These are phyloP conservation scores for Anolis carolinensis DNA, from an alignment of 2,113 vertebrate species.

Conservation along the genomic window DNA sequence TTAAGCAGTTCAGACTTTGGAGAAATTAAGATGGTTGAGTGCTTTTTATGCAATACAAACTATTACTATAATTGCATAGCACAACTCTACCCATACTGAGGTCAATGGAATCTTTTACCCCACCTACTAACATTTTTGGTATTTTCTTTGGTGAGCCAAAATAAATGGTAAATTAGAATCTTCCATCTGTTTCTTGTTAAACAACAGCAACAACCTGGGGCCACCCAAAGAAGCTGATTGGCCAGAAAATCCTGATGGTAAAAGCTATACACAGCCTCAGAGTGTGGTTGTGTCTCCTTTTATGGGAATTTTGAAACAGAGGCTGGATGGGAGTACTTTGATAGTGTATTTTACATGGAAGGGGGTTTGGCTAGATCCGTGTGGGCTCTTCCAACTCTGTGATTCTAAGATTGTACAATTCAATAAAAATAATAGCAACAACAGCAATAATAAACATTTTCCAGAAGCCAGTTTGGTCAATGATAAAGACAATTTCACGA, in stretches of 20 bases:
- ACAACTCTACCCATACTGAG: background rate
- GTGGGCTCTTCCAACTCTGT: no score
- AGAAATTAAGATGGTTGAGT: background rate
- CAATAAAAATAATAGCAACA: no score
- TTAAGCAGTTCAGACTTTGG: background rate
- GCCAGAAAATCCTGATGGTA: background rate
- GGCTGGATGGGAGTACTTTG: no score
- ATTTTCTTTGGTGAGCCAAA: background rate
- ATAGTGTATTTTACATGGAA: no score
- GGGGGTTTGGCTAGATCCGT: no score
- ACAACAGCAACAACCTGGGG: background rate
- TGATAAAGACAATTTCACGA: no score
- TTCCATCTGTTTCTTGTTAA: background rate
- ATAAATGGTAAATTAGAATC: background rate
- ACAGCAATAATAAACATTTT: no score
- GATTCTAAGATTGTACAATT: no score
- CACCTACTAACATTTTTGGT: background rate
- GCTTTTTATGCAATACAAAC: background rate
- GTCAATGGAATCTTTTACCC: background rate
- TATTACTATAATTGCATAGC: background rate
- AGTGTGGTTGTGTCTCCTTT: no score
- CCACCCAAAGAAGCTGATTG: background rate
- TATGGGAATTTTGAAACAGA: no score
- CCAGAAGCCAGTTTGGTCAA: background rate
- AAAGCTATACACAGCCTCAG: no score